These are phyloP conservation scores for Anolis carolinensis DNA, from an alignment of 2,113 vertebrate species.

Conservation along the genomic window DNA sequence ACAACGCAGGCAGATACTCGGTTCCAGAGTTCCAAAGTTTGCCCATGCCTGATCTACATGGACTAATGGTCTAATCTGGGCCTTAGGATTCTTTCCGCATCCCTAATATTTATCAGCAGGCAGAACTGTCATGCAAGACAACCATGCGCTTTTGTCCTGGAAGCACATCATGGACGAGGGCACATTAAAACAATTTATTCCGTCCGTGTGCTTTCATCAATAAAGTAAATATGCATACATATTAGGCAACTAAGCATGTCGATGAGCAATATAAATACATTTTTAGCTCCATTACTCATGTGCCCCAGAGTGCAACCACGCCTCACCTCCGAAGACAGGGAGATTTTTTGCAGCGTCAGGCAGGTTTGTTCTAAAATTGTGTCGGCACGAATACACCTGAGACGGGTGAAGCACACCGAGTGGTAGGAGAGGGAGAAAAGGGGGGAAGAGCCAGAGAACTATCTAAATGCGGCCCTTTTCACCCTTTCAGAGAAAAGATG, in stretches of 20 bases:
- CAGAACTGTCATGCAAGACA: background rate
- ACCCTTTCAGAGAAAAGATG: too few species aligned
- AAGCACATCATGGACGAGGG: background rate
- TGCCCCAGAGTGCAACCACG: background rate
- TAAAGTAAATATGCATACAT: conserved; percentile 16
- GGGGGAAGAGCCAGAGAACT: background rate
- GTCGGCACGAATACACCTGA: conserved; percentile 29
- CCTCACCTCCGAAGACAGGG: background rate
- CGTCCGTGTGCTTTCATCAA: background rate
- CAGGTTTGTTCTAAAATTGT: conserved; percentile 42
- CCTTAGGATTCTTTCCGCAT: too few species aligned
- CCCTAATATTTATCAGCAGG: conserved; percentile 25
- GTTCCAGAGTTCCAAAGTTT: too few species aligned
- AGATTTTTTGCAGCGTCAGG: background rate
- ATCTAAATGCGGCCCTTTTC: background rate
- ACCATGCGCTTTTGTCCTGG: background rate
- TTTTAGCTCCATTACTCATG: background rate
- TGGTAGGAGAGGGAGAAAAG: background rate
- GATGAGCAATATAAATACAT: background rate
- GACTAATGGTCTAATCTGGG: background rate
- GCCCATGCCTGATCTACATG: background rate
- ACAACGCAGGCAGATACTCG: too few species aligned
- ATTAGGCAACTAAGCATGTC: conserved; percentile 45
- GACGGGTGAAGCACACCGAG: conserved; percentile 40
- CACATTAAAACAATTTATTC: background rate